A percentile compares a stretch with the other conserved stretches of the same genome.
phyloP scores from a whole-genome alignment of 1,140 invertebrate species.

The Drosophila varians region DNA sequence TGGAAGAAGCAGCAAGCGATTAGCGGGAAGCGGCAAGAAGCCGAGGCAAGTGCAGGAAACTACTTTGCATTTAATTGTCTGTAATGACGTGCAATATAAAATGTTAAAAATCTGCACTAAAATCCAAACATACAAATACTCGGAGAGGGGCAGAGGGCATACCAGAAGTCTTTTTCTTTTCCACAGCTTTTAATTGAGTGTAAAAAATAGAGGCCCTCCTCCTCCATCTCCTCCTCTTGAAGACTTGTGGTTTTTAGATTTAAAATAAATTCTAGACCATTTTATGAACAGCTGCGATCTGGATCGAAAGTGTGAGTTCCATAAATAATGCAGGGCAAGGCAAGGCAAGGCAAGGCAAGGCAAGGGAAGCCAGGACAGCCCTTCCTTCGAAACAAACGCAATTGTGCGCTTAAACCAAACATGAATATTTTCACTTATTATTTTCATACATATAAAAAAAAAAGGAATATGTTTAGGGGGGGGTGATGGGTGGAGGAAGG shows the following conservation, averaged over 20 bases:
- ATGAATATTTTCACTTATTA: slow-evolving; percentile 81
- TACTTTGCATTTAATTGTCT: slow-evolving; percentile 84
- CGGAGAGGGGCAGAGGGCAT: background rate
- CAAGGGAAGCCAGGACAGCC: background rate
- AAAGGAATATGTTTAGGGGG: background rate
- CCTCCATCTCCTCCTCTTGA: no score
- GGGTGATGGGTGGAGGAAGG: background rate
- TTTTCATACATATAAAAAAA: slow-evolving; percentile 58
- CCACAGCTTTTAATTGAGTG: slow-evolving; percentile 50
- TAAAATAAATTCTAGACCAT: slow-evolving; percentile 9
- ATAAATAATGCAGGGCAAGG: slow-evolving; percentile 53
- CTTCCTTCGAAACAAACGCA: slow-evolving; percentile 53
- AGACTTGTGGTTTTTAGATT: slow-evolving; percentile 2
- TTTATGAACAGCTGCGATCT: slow-evolving; percentile 46
- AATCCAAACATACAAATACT: slow-evolving; percentile 61
- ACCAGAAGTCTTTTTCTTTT: slow-evolving; percentile 37
- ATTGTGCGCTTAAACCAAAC: slow-evolving; percentile 77
- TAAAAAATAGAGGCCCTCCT: no score
- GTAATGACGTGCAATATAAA: slow-evolving; percentile 84
- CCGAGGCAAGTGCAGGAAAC: slow-evolving; percentile 80
- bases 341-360: slow-evolving; percentile 33
- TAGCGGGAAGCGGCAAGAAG: slow-evolving; percentile 45
- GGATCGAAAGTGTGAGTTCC: slow-evolving; percentile 25
- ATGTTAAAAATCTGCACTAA: slow-evolving; percentile 80
- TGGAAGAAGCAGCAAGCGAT: slow-evolving; percentile 21